Conservation (phyloP, 37 sponge, comb jelly and placozoan species). For the Cladorhizidae sp. region DNA sequence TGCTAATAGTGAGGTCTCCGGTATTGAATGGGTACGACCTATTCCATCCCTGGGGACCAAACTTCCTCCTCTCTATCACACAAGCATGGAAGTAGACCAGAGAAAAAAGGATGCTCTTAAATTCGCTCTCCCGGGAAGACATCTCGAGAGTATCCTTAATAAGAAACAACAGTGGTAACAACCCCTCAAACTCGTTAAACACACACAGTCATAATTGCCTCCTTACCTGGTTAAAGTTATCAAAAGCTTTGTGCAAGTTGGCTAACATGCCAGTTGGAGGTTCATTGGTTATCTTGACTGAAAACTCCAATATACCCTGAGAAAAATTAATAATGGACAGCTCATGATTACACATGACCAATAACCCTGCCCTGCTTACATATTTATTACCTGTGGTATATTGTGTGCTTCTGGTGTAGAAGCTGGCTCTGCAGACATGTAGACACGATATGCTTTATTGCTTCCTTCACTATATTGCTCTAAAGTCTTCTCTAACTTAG, state of each 20-base stretch:
- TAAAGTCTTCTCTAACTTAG: constrained; percentile 94
- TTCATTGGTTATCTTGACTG: constrained; percentile 99
- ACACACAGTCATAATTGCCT: neutral
- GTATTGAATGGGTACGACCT: constrained; percentile 97
- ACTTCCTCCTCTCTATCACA: constrained; percentile 96
- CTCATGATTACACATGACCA: neutral
- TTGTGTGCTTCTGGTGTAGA: constrained; percentile 84
- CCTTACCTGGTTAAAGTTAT: constrained; percentile 91
- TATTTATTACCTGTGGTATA: constrained; percentile 76
- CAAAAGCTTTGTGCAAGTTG: constrained; percentile 95
- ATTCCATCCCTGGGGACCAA: constrained; percentile 99
- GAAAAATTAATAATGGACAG: neutral
- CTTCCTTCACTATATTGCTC: constrained; percentile 88
- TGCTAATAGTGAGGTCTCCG: constrained; percentile 98
- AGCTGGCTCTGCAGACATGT: constrained; percentile 99
- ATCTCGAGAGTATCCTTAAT: constrained; percentile 94
- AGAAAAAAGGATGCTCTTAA: constrained; percentile 93
- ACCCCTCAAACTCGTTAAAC: neutral
- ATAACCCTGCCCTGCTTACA: neutral
- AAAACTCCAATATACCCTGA: constrained; percentile 90
- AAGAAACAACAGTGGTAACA: neutral
- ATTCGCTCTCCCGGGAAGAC: constrained; percentile 97
- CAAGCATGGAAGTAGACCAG: constrained; percentile 99
- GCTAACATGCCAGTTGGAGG: constrained; percentile 99
- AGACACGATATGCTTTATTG: constrained; percentile 88